phyloP scores from a whole-genome alignment of 2,888 invertebrate genomes.

The Phlogophora meticulosa region DNA sequence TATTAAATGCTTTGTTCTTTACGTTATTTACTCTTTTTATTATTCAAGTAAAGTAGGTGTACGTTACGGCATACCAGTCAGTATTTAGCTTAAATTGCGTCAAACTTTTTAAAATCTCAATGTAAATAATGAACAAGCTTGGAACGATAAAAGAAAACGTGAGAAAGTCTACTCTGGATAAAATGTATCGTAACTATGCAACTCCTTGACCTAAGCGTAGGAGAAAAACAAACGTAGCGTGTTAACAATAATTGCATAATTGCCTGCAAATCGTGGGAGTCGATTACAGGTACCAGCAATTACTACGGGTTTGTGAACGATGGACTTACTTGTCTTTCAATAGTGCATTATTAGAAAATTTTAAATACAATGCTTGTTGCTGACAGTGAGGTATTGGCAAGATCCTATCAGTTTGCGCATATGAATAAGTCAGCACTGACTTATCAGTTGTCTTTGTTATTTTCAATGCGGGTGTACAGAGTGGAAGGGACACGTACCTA shows the following conservation, averaged over 20 bases:
- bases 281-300: constrained; percentile 40
- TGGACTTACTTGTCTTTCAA: constrained; percentile 23
- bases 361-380: constrained; percentile 47
- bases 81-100: no score
- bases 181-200: constrained; percentile 28
- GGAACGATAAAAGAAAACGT: constrained; percentile 49
- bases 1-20: no score
- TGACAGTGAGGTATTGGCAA: constrained; percentile 14
- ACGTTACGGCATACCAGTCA: no score
- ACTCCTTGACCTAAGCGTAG: constrained; percentile 38
- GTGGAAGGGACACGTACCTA: no score
- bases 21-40: no score
- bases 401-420: constrained; percentile 23
- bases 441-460: constrained; percentile 6
- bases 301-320: constrained; percentile 10
- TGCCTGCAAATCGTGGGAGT: constrained; percentile 47
- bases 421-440: constrained; percentile 7
- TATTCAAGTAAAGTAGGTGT: no score
- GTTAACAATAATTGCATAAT: constrained; percentile 33
- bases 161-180: constrained; percentile 38
- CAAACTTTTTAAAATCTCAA: no score
- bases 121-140: constrained; percentile 9
- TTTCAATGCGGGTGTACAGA: neutral
- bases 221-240: constrained; percentile 34
- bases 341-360: constrained; percentile 44